These are phyloP conservation scores for Lamellibrachia luymesi DNA, from an alignment of 1,140 invertebrate genomes.

Conservation along the genomic window DNA sequence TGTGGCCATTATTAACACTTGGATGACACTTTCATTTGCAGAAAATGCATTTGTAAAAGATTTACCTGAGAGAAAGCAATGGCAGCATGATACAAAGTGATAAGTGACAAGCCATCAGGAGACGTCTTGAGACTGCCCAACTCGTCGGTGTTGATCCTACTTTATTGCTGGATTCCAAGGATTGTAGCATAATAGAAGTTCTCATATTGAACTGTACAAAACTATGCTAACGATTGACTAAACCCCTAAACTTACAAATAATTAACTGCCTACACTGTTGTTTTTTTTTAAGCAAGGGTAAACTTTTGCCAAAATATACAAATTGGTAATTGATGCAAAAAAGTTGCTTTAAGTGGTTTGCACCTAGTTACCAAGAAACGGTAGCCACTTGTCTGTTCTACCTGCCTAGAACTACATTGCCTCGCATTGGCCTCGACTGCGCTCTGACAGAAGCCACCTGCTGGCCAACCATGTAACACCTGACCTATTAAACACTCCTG, in stretches of 20 bases:
- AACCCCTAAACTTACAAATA: background rate
- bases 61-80: background rate
- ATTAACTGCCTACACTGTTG: background rate
- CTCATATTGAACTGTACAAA: too few relatives aligned
- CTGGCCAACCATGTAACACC: background rate
- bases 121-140: too few relatives aligned
- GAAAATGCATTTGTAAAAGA: background rate
- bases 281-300: background rate
- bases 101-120: too few relatives aligned
- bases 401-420: background rate
- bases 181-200: too few relatives aligned
- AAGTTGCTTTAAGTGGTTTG: slow-evolving; percentile 1
- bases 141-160: too few relatives aligned
- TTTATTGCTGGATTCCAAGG: too few relatives aligned
- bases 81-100: too few relatives aligned
- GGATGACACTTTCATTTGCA: background rate
- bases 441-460: background rate
- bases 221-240: background rate
- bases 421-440: background rate
- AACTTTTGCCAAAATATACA: background rate
- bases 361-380: background rate
- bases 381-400: background rate
- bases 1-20: background rate
- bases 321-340: background rate
- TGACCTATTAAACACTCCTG: background rate